These are phyloP conservation scores for Agrotis segetum DNA, from an alignment of 2,888 invertebrate species.

Conservation along the genomic window DNA sequence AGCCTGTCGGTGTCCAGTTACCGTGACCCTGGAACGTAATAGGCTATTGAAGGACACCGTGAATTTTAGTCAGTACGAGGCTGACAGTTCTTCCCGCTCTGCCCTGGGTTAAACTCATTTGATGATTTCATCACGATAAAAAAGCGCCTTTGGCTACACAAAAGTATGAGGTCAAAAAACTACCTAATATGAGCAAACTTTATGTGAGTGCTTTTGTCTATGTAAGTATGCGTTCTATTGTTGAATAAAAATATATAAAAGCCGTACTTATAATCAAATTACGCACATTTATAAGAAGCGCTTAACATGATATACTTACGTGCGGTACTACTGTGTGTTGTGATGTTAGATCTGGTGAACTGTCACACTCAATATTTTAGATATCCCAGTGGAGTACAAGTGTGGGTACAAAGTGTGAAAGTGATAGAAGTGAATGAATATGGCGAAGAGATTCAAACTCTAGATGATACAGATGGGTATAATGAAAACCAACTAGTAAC, in stretches of 20 bases:
- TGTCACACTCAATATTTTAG: background rate
- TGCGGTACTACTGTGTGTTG: background rate
- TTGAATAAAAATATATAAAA: constrained; percentile 11
- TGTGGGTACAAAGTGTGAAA: constrained; percentile 22
- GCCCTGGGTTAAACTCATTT: no score
- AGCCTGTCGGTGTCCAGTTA: no score
- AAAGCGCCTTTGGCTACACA: no score
- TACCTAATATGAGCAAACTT: no score
- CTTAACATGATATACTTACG: constrained; percentile 20
- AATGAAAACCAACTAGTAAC: background rate
- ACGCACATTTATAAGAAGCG: background rate
- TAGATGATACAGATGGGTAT: background rate
- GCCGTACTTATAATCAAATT: background rate
- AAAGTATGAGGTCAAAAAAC: no score
- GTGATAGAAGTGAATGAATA: constrained; percentile 21
- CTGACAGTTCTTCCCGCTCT: no score
- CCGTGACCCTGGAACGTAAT: no score
- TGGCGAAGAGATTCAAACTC: background rate
- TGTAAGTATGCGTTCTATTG: no score
- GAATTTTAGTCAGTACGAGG: no score
- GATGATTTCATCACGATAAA: no score
- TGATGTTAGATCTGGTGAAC: background rate
- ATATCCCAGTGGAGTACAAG: constrained; percentile 20
- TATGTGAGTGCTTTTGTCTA: no score
- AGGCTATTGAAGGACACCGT: no score